These are phyloP conservation scores for Epistrophe grossulariae DNA, from an alignment of 2,888 invertebrate genomes.

Conservation along the genomic window DNA sequence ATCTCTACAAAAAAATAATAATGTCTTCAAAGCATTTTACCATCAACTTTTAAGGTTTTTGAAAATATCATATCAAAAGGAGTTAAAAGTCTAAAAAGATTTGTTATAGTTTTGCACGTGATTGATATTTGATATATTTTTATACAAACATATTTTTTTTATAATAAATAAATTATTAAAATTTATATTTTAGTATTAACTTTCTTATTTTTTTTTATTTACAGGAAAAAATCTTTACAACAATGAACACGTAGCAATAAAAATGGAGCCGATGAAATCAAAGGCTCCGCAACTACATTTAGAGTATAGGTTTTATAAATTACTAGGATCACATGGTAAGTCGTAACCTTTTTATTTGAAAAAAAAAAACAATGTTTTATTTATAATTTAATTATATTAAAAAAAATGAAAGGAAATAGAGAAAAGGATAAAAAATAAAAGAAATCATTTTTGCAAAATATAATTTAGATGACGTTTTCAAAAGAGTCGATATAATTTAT, in stretches of 20 bases:
- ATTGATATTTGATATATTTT: no score
- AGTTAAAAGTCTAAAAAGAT: no score
- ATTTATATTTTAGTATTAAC: neutral
- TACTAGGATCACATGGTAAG: slow-evolving; percentile 98
- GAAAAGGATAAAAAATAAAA: slow-evolving; percentile 22
- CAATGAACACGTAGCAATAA: slow-evolving; percentile 99
- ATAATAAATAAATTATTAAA: no score
- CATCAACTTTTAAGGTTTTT: no score
- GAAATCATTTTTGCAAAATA: slow-evolving; percentile 49
- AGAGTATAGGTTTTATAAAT: slow-evolving; percentile 99
- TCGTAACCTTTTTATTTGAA: slow-evolving; percentile 63
- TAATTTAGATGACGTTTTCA: neutral
- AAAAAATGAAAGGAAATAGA: slow-evolving; percentile 49
- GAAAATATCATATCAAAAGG: no score
- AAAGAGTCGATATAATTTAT: neutral
- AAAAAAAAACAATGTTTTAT: slow-evolving; percentile 2
- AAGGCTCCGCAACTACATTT: slow-evolving; percentile 99
- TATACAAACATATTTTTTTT: no score
- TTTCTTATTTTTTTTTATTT: slow-evolving; percentile 82
- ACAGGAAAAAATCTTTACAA: slow-evolving; percentile 99
- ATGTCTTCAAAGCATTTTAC: no score
- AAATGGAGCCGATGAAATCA: slow-evolving; percentile 99
- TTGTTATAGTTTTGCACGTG: no score
- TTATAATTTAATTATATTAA: neutral
- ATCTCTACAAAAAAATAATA: no score